Evolutionary conservation across 2,888 invertebrate genomes (phyloP).

Genomic region (Cantharis rustica): DNA sequence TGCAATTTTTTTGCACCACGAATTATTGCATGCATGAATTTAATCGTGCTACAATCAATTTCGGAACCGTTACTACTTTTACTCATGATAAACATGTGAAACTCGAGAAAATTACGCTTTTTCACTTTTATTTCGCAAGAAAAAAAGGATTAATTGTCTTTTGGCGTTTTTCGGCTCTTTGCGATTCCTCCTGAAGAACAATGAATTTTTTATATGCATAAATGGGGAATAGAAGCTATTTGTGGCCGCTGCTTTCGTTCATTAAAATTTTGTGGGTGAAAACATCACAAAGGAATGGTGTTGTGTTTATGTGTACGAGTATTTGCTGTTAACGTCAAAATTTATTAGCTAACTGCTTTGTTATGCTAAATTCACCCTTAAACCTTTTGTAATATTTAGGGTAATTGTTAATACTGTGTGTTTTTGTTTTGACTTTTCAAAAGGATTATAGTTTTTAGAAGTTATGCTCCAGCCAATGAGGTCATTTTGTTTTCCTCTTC

Average conservation of each 20-base stretch:
- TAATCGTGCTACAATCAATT: conserved; percentile 5
- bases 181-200: conserved; percentile 1
- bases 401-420: conserved; percentile 20
- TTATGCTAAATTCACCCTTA: conserved; percentile 37
- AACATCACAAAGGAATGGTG: conserved; percentile 30
- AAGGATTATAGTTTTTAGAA: background rate
- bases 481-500: background rate
- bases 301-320: conserved; percentile 26
- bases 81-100: conserved; percentile 4
- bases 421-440: conserved; percentile 16
- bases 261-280: conserved; percentile 30
- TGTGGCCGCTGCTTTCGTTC: conserved; percentile 24
- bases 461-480: background rate
- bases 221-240: conserved; percentile 18
- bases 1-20: conserved; percentile 18
- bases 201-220: background rate
- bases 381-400: conserved; percentile 15
- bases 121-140: background rate
- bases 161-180: background rate
- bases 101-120: background rate
- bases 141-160: background rate
- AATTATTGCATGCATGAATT: conserved; percentile 14
- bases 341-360: conserved; percentile 39
- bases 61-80: background rate
- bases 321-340: conserved; percentile 31